A percentile compares a stretch with the other conserved stretches of the same genome.
Evolutionary conservation across 2,113 vertebrate genomes (phyloP).

Genomic region (Heterotis niloticus): DNA sequence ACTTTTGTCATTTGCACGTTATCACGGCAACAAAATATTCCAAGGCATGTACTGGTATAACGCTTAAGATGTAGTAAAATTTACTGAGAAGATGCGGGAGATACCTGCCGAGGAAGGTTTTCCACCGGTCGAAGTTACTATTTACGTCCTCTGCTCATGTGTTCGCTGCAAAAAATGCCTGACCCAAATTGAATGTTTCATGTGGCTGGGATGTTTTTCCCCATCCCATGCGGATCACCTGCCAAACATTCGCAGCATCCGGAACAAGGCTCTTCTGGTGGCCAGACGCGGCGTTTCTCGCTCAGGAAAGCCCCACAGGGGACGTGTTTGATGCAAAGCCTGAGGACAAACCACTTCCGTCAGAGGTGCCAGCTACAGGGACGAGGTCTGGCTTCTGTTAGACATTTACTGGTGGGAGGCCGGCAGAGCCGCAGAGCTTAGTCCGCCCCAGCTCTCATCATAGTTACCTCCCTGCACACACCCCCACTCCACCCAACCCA

Average conservation of each 20-base stretch:
- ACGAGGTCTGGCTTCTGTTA: not conserved
- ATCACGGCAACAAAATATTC: no score
- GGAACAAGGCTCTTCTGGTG: not conserved
- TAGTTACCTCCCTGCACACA: not conserved
- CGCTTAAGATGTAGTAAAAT: no score
- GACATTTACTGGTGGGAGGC: not conserved
- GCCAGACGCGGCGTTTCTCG: not conserved
- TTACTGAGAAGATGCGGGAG: no score
- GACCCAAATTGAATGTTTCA: slow-evolving; percentile 9
- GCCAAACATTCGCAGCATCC: not conserved
- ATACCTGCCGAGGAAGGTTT: no score
- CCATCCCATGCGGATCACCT: not conserved
- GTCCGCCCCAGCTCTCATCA: slow-evolving; percentile 12
- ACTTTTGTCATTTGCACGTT: no score
- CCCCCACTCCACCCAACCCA: not conserved
- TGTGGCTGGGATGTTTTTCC: not conserved
- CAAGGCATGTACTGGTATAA: no score
- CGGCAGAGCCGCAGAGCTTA: slow-evolving; percentile 8
- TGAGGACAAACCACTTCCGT: not conserved
- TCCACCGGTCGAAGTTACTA: no score
- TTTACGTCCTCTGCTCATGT: slow-evolving; percentile 6
- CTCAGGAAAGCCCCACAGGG: not conserved
- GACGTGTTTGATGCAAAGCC: not conserved
- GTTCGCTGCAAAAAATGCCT: slow-evolving; percentile 2
- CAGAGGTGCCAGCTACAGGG: not conserved